Conservation (phyloP, 2,888 invertebrate species). For the Phania funesta region DNA sequence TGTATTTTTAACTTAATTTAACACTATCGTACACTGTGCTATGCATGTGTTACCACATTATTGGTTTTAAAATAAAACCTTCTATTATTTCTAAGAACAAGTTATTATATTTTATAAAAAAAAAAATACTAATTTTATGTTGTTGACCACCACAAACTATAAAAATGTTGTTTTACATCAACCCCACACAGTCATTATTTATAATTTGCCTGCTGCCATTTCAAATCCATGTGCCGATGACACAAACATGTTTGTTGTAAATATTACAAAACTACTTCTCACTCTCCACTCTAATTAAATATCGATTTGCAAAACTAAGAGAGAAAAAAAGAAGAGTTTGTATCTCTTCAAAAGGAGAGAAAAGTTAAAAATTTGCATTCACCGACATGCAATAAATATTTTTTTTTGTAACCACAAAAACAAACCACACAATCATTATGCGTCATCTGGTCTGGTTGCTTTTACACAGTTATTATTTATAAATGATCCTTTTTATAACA, state of each 20-base stretch:
- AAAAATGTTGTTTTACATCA: background rate
- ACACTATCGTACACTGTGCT: too few relatives aligned
- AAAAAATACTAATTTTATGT: background rate
- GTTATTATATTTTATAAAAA: background rate
- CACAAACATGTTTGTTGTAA: conserved; percentile 31
- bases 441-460: conserved; percentile 46
- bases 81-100: background rate
- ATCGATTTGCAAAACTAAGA: conserved; percentile 50
- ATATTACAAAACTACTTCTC: background rate
- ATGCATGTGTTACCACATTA: too few relatives aligned
- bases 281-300: conserved; percentile 50
- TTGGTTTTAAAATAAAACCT: background rate
- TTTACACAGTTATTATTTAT: conserved; percentile 35
- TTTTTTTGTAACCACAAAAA: conserved; percentile 39
- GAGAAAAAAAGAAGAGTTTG: background rate
- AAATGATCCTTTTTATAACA: conserved; percentile 47
- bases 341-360: too few relatives aligned
- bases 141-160: background rate
- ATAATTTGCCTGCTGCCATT: conserved; percentile 27
- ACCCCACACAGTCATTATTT: conserved; percentile 23
- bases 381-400: conserved; percentile 20
- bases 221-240: conserved; percentile 10
- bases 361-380: conserved; percentile 1
- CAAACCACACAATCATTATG: conserved; percentile 22
- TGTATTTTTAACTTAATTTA: too few relatives aligned